phyloP scores from a whole-genome alignment of 2,113 vertebrate species.

The Bubalus kerabau region DNA sequence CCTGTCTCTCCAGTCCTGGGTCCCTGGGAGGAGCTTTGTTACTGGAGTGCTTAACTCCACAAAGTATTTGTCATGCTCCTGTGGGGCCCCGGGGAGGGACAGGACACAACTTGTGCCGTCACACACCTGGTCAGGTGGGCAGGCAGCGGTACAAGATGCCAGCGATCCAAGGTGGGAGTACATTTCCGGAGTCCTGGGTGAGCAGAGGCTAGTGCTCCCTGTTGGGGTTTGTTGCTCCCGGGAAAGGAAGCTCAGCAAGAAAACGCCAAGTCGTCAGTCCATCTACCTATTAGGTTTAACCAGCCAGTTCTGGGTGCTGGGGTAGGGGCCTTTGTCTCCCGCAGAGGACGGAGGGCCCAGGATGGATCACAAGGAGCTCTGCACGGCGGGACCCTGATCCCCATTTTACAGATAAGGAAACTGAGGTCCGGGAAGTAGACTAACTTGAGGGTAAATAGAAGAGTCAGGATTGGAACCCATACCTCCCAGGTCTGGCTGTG shows the following conservation, averaged over 20 bases:
- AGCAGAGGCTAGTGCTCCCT: background rate
- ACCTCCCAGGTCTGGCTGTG: background rate
- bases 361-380: background rate
- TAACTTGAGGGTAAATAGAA: background rate
- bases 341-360: background rate
- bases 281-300: accelerated
- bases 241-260: background rate
- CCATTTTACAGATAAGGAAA: background rate
- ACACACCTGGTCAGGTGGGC: accelerated
- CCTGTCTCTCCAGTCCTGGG: background rate
- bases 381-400: background rate
- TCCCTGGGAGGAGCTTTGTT: background rate
- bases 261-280: background rate
- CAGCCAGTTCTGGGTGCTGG: background rate
- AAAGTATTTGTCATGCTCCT: background rate
- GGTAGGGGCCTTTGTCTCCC: background rate
- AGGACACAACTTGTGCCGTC: background rate
- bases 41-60: background rate
- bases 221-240: accelerated
- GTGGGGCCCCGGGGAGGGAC: background rate
- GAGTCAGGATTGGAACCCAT: background rate
- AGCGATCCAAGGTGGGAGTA: accelerated
- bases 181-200: background rate
- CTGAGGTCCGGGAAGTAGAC: background rate
- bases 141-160: accelerated